Evolutionary conservation across 2,888 invertebrate genomes (phyloP).

Genomic region (Scaptodrosophila latifasciaeformis): DNA sequence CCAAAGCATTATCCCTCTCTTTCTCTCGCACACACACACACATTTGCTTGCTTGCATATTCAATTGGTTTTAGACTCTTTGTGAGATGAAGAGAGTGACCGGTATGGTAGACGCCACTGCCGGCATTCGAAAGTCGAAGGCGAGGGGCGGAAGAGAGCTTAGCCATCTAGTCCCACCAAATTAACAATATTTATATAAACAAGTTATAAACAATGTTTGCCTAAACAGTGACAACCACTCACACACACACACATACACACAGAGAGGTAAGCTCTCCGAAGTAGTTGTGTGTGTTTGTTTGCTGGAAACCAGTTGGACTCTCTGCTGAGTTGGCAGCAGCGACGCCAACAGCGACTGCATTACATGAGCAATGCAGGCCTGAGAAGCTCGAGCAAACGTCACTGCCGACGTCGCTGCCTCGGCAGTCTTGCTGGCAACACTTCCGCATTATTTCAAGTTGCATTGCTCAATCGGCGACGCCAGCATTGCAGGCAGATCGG

Average conservation of each 20-base stretch:
- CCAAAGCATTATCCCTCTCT: conserved; percentile 15
- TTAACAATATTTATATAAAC: conserved; percentile 67
- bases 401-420: too few species aligned
- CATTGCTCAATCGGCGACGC: conserved; percentile 27
- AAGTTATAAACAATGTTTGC: conserved; percentile 65
- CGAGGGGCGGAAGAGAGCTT: not conserved
- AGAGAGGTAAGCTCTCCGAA: conserved; percentile 29
- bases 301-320: too few species aligned
- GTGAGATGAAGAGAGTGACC: conserved; percentile 18
- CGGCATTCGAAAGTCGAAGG: conserved; percentile 13
- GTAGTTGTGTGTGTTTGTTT: conserved; percentile 1
- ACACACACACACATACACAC: conserved; percentile 22
- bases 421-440: conserved; percentile 21
- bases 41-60: not conserved
- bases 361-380: conserved; percentile 42
- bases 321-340: not conserved
- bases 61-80: too few species aligned
- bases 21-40: conserved; percentile 12
- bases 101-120: conserved; percentile 12
- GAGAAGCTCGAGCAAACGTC: conserved; percentile 8
- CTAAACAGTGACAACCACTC: conserved; percentile 63
- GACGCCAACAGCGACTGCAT: conserved; percentile 33
- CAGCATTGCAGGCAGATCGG: conserved; percentile 37
- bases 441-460: conserved; percentile 39
- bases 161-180: conserved; percentile 17